phyloP scores from a whole-genome alignment of 2,888 invertebrate genomes.

The Drosophila borealis region DNA sequence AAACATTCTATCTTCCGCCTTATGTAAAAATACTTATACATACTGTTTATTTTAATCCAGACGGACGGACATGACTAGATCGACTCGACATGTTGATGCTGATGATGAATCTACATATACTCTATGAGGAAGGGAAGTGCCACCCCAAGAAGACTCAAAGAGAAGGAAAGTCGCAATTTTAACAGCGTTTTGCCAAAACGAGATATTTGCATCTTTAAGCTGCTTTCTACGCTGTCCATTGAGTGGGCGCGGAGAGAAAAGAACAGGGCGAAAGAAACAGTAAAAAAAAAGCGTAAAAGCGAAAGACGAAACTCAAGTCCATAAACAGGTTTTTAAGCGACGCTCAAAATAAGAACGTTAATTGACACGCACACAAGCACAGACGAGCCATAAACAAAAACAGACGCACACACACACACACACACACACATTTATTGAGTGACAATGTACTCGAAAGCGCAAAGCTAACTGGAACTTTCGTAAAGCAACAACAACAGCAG shows the following conservation, averaged over 20 bases:
- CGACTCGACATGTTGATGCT: too few species aligned
- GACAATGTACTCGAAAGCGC: conserved; percentile 19
- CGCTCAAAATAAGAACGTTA: conserved; percentile 64
- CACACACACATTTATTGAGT: not conserved
- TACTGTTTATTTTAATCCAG: too few species aligned
- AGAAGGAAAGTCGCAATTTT: conserved; percentile 21
- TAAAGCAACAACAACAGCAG: conserved; percentile 30
- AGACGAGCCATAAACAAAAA: conserved; percentile 54
- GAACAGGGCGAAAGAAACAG: conserved; percentile 18
- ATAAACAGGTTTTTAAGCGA: conserved; percentile 63
- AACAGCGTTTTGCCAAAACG: conserved; percentile 21
- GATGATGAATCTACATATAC: too few species aligned
- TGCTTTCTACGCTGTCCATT: conserved; percentile 38
- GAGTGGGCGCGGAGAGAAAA: conserved; percentile 13
- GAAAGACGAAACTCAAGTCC: conserved; percentile 40
- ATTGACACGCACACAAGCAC: conserved; percentile 66
- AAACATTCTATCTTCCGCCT: too few species aligned
- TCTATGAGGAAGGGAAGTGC: too few species aligned
- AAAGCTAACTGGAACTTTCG: conserved; percentile 74
- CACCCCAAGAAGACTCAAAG: conserved; percentile 3
- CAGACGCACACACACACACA: conserved; percentile 10
- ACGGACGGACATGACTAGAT: too few species aligned
- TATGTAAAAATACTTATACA: too few species aligned
- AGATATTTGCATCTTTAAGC: conserved; percentile 11
- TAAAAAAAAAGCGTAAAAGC: conserved; percentile 24